Evolutionary conservation across 1,140 invertebrate genomes (phyloP).

Genomic region (Proales similis): DNA sequence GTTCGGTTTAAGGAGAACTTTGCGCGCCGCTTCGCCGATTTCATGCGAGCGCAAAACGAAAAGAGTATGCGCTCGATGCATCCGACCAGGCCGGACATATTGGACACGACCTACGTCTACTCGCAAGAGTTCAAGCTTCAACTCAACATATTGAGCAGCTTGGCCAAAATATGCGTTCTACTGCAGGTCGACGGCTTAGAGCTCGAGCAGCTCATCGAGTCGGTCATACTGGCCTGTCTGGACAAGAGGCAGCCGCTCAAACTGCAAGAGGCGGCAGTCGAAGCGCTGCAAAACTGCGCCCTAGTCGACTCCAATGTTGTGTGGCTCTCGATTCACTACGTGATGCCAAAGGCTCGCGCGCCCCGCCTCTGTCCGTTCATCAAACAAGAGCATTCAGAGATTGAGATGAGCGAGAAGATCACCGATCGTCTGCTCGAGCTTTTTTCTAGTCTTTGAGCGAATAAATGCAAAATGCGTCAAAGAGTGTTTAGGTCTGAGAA

Average conservation of each 20-base stretch:
- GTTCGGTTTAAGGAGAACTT: conserved; percentile 20
- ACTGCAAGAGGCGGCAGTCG: conserved; percentile 7
- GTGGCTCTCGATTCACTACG: conserved; percentile 29
- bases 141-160: conserved; percentile 5
- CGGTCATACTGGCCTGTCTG: conserved; percentile 13
- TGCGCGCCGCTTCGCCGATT: conserved; percentile 6
- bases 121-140: conserved; percentile 34
- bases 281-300: conserved; percentile 22
- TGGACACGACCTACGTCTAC: conserved; percentile 24
- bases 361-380: too few species aligned
- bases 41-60: conserved; percentile 20
- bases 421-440: too few species aligned
- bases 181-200: conserved; percentile 20
- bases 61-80: conserved; percentile 1
- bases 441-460: too few species aligned
- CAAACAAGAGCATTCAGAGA: too few species aligned
- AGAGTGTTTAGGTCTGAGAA: too few species aligned
- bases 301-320: conserved; percentile 23
- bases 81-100: background rate
- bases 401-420: too few species aligned
- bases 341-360: too few species aligned
- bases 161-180: conserved; percentile 37
- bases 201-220: conserved; percentile 17
- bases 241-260: conserved; percentile 4
- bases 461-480: too few species aligned